Conservation (phyloP, 2,888 invertebrate species). For the Leuctra nigra region DNA sequence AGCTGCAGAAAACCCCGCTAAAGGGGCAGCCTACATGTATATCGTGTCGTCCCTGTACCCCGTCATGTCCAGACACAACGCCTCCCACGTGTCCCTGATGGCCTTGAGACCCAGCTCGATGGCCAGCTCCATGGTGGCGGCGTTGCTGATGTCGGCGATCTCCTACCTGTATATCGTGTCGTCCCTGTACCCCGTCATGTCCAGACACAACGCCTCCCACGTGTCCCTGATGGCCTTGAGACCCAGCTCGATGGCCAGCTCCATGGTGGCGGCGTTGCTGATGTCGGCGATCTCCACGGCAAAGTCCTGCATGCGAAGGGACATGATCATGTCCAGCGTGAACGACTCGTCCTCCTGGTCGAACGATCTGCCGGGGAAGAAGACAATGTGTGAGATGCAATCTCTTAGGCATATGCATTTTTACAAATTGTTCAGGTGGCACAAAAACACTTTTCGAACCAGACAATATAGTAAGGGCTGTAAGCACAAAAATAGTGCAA, state of each 20-base stretch:
- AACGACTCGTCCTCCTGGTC: conserved; percentile 72
- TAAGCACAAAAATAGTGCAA: no score
- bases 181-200: conserved; percentile 61
- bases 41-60: not conserved
- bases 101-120: conserved; percentile 71
- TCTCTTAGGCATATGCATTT: no score
- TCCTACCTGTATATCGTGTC: conserved; percentile 31
- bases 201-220: conserved; percentile 66
- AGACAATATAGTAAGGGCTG: no score
- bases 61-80: conserved; percentile 61
- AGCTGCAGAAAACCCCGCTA: no score
- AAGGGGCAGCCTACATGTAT: no score
- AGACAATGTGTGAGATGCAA: no score
- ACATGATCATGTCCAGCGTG: conserved; percentile 72
- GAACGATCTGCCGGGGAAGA: conserved; percentile 51
- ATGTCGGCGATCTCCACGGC: conserved; percentile 79
- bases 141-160: conserved; percentile 77
- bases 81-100: conserved; percentile 65
- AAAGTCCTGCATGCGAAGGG: conserved; percentile 73
- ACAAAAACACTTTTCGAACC: no score
- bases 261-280: conserved; percentile 83
- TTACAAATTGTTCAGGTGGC: no score
- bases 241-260: conserved; percentile 74
- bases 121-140: conserved; percentile 81
- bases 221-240: conserved; percentile 60